Evolutionary conservation across 92 coral and sea anemone genomes (phyloP).

Genomic region (Scolanthus callimorphus): DNA sequence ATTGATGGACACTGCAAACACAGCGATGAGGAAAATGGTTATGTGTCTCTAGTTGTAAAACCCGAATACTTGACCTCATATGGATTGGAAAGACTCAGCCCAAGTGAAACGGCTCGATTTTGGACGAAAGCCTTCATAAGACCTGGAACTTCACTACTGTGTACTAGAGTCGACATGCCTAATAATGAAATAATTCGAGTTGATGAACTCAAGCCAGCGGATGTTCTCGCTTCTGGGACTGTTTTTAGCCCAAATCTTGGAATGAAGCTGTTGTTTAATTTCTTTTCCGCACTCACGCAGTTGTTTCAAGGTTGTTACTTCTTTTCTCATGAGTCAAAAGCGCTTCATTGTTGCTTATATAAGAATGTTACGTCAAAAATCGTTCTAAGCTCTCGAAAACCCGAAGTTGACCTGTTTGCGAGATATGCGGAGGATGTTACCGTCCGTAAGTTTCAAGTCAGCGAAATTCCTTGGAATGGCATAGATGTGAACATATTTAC

Average conservation of each 20-base stretch:
- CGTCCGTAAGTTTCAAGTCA: conserved; percentile 28
- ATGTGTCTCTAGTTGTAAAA: conserved; percentile 65
- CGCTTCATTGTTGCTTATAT: conserved; percentile 83
- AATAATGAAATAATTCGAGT: conserved; percentile 50
- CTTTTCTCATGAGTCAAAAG: conserved; percentile 59
- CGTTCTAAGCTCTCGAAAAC: conserved; percentile 18
- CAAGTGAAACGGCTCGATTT: conserved; percentile 57
- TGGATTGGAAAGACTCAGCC: conserved; percentile 71
- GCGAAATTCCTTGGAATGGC: conserved; percentile 63
- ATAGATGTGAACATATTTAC: conserved; percentile 71
- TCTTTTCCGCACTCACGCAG: conserved; percentile 37
- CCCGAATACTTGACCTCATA: conserved; percentile 76
- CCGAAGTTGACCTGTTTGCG: conserved; percentile 50
- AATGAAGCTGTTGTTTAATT: conserved; percentile 73
- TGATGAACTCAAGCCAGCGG: conserved; percentile 62
- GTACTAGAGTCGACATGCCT: conserved; percentile 64
- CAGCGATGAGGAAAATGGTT: conserved; percentile 31
- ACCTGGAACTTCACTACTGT: conserved; percentile 60
- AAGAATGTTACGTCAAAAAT: conserved; percentile 19
- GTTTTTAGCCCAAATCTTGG: conserved; percentile 76
- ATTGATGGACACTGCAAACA: conserved; percentile 52
- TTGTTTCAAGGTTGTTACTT: conserved; percentile 50
- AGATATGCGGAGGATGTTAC: conserved; percentile 12
- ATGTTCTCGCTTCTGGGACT: conserved; percentile 46
- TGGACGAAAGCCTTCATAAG: conserved; percentile 76